Percentiles rank a stretch among this genome's conserved stretches.
Conservation (phyloP, 2,797 vertebrate species). For the Propithecus deckenii region DNA sequence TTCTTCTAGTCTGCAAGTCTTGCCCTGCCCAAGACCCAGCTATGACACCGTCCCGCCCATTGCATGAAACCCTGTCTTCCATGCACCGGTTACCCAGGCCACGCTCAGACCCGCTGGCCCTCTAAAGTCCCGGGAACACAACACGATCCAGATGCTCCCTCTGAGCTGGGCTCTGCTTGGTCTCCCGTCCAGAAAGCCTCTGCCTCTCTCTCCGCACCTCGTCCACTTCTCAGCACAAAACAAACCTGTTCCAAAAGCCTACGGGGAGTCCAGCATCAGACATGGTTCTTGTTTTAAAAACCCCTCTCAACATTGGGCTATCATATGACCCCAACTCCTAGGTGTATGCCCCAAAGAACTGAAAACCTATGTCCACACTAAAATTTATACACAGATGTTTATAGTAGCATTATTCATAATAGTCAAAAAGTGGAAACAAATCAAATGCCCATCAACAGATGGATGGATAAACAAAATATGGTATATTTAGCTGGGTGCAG, state of each 20-base stretch:
- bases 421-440: background rate
- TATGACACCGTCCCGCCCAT: background rate
- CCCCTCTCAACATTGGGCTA: background rate
- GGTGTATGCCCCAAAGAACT: background rate
- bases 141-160: background rate
- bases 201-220: background rate
- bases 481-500: background rate
- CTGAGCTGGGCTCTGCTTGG: background rate
- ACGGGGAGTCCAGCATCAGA: background rate
- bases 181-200: background rate
- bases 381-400: background rate
- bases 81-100: fast-evolving
- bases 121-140: background rate
- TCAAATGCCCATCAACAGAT: background rate
- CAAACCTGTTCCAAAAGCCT: background rate
- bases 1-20: background rate
- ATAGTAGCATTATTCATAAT: background rate
- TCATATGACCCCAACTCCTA: background rate
- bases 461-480: background rate
- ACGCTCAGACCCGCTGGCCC: no score
- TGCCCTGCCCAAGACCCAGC: background rate
- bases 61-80: background rate
- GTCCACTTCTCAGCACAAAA: background rate
- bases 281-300: background rate
- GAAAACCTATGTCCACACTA: background rate